Percentiles rank a stretch among this genome's conserved stretches.
Conservation (phyloP, 1,140 invertebrate genomes). For the Pseudomyrmex gracilis region DNA sequence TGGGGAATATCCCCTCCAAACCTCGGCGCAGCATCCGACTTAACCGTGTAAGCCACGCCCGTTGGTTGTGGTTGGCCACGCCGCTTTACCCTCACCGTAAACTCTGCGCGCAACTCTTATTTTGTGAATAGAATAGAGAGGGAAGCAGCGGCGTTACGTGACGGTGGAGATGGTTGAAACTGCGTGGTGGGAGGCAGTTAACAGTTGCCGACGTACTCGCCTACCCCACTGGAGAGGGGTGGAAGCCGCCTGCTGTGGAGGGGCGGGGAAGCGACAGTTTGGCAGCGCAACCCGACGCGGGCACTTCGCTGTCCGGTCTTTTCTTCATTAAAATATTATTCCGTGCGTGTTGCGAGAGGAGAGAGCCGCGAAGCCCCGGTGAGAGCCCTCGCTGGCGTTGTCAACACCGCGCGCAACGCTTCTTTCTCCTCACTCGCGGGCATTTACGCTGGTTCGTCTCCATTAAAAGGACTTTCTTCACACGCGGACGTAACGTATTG, state of each 20-base stretch:
- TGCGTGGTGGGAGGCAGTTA: neutral
- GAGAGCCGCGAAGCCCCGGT: conserved; percentile 69
- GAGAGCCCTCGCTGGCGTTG: conserved; percentile 69
- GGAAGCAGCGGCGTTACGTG: neutral
- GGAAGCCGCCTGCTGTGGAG: conserved; percentile 75
- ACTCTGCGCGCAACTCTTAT: conserved; percentile 24
- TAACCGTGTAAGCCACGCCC: conserved; percentile 25
- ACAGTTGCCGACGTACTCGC: conserved; percentile 39
- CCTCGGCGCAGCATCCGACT: conserved; percentile 50
- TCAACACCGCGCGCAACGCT: conserved; percentile 67
- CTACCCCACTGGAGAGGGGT: conserved; percentile 63
- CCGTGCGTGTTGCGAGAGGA: conserved; percentile 71
- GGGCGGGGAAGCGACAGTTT: conserved; percentile 85
- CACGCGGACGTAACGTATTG: conserved; percentile 48
- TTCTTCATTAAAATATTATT: conserved; percentile 85
- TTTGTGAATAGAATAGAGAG: neutral
- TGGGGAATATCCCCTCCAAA: conserved; percentile 1
- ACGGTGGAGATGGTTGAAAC: conserved; percentile 10
- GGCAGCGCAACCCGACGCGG: conserved; percentile 85
- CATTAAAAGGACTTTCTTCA: conserved; percentile 57
- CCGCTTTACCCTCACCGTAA: neutral
- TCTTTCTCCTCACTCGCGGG: conserved; percentile 63
- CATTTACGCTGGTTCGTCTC: conserved; percentile 54
- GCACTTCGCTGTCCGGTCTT: conserved; percentile 85
- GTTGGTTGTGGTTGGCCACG: neutral